A percentile compares a stretch with the other conserved stretches of the same genome.
phyloP scores from a whole-genome alignment of 2,113 vertebrate genomes.

The Eudorcas thomsonii region DNA sequence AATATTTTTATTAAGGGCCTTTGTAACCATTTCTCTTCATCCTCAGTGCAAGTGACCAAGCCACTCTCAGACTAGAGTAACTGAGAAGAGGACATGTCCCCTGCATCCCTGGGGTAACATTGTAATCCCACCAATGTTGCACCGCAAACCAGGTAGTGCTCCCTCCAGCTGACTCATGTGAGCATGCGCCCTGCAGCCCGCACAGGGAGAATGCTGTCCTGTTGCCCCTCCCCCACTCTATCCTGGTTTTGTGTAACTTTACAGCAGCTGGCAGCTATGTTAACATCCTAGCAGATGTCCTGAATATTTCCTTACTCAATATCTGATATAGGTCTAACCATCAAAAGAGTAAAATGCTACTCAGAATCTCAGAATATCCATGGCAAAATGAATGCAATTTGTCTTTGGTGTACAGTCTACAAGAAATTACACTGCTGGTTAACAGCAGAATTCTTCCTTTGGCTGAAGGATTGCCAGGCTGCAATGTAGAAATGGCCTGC shows the following conservation, averaged over 20 bases:
- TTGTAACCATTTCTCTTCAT: background rate
- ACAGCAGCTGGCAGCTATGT: slow-evolving; percentile 34
- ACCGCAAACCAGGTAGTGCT: rapidly evolving
- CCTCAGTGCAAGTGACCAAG: no score
- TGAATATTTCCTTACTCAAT: background rate
- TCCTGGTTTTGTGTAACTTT: background rate
- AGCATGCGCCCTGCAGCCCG: background rate
- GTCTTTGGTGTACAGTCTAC: background rate
- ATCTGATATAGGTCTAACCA: background rate
- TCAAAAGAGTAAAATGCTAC: background rate
- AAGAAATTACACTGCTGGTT: background rate
- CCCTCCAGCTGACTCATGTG: no score
- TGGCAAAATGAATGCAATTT: background rate
- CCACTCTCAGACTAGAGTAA: background rate
- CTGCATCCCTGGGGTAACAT: background rate
- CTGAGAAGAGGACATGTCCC: background rate
- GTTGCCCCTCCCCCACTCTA: background rate
- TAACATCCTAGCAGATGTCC: slow-evolving; percentile 3
- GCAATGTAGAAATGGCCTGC: background rate
- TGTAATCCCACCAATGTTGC: background rate
- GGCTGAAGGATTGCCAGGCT: background rate
- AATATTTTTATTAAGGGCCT: background rate
- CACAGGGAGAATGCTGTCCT: background rate
- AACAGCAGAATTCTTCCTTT: background rate
- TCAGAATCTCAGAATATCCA: slow-evolving; percentile 1